Percentiles rank a stretch among this genome's conserved stretches.
phyloP scores from a whole-genome alignment of 2,888 invertebrate genomes.

The Mechanitis mazaeus region DNA sequence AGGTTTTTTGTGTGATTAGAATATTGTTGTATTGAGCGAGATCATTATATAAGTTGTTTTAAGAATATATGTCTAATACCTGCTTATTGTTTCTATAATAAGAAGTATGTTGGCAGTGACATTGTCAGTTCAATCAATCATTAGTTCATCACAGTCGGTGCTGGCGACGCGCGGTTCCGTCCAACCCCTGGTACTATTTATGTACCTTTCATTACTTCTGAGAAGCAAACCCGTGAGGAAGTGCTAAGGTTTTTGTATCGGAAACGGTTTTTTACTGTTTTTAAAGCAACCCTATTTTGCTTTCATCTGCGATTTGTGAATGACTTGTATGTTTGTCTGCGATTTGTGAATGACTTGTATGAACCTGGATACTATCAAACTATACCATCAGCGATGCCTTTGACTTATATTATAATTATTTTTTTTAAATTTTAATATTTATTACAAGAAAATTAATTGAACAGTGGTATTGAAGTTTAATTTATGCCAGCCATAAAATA shows the following conservation, averaged over 20 bases:
- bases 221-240: constrained; percentile 63
- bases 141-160: constrained; percentile 46
- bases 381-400: background rate
- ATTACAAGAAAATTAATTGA: too few species aligned
- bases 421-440: too few species aligned
- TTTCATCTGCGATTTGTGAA: background rate
- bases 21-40: too few species aligned
- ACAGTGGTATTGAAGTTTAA: too few species aligned
- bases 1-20: too few species aligned
- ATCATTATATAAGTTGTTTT: too few species aligned
- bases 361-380: background rate
- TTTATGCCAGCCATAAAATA: too few species aligned
- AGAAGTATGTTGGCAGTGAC: constrained; percentile 17
- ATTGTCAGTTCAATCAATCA: constrained; percentile 65
- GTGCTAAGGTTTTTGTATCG: constrained; percentile 68
- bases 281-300: constrained; percentile 33
- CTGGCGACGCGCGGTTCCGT: constrained; percentile 60
- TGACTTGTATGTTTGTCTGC: background rate
- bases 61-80: too few species aligned
- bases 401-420: background rate
- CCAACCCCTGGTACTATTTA: constrained; percentile 56
- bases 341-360: background rate
- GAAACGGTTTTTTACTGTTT: constrained; percentile 59
- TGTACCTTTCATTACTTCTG: constrained; percentile 71
- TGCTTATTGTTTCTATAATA: too few species aligned